These are phyloP conservation scores for Poeciliopsis gracilis DNA, from an alignment of 2,797 vertebrate species.

Conservation along the genomic window DNA sequence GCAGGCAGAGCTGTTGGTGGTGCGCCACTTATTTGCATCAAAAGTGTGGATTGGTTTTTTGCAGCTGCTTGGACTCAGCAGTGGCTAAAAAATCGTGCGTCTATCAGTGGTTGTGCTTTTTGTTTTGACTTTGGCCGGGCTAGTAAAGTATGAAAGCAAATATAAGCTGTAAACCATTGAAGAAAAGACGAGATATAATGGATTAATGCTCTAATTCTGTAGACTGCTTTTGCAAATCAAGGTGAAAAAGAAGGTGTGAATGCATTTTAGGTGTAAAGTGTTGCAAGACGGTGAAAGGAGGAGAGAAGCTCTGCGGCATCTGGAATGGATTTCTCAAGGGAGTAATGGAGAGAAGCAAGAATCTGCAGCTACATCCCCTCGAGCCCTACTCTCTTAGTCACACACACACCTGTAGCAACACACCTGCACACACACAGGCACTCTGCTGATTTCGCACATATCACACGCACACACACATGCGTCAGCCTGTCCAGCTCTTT, in stretches of 20 bases:
- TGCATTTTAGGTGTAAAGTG: conserved; percentile 5
- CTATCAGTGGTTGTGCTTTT: background rate
- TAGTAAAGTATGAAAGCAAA: too few species aligned
- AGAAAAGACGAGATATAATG: background rate
- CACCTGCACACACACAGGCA: conserved; percentile 49
- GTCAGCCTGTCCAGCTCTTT: conserved; percentile 17
- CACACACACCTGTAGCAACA: conserved; percentile 46
- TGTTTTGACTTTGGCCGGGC: background rate
- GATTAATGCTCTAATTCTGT: background rate
- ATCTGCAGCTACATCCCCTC: conserved; percentile 56
- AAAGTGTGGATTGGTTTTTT: background rate
- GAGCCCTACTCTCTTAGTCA: conserved; percentile 37
- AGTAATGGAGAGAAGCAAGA: conserved; percentile 54
- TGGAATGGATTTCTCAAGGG: conserved; percentile 69
- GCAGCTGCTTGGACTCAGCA: background rate
- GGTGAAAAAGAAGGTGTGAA: conserved; percentile 1
- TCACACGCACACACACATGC: conserved; percentile 40
- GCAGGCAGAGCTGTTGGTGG: background rate
- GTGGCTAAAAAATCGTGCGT: background rate
- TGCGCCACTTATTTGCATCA: background rate
- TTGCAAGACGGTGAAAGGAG: conserved; percentile 20
- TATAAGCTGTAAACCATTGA: background rate
- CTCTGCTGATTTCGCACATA: background rate
- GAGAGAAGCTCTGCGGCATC: conserved; percentile 54
- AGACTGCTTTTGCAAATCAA: background rate